These are phyloP conservation scores for Antrozous pallidus DNA, from an alignment of 2,797 vertebrate species.

Conservation along the genomic window DNA sequence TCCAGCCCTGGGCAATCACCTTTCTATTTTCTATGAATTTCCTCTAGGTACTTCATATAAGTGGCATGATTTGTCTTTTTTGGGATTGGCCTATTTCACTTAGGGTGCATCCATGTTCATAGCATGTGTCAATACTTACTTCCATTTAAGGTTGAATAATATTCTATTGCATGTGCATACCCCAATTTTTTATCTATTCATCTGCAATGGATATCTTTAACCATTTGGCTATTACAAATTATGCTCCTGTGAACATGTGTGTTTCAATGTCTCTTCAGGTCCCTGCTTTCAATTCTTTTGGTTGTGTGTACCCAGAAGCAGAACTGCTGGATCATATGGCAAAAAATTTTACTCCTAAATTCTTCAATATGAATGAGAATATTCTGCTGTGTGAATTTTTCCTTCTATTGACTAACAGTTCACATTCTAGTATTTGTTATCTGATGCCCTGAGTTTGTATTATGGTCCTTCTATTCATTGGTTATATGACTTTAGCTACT, in stretches of 20 bases:
- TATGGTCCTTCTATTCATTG: neutral
- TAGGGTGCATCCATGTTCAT: neutral
- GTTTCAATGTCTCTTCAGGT: neutral
- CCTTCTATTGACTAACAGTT: neutral
- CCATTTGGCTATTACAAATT: neutral
- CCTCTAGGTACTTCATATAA: neutral
- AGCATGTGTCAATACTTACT: neutral
- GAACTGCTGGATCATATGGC: neutral
- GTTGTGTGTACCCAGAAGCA: neutral
- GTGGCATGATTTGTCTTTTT: neutral
- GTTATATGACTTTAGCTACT: neutral
- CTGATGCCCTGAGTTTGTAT: neutral
- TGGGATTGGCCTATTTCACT: neutral
- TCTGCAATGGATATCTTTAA: neutral
- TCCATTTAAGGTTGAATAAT: neutral
- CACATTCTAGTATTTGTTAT: neutral
- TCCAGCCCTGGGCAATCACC: neutral
- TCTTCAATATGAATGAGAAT: neutral
- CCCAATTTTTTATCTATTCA: neutral
- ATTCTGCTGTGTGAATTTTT: neutral
- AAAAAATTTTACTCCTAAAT: neutral
- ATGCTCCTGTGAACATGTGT: neutral
- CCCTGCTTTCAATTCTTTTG: neutral
- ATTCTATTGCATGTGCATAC: neutral
- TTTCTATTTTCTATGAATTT: neutral